phyloP scores from a whole-genome alignment of 2,113 vertebrate genomes.

The Cheirogaleus medius region DNA sequence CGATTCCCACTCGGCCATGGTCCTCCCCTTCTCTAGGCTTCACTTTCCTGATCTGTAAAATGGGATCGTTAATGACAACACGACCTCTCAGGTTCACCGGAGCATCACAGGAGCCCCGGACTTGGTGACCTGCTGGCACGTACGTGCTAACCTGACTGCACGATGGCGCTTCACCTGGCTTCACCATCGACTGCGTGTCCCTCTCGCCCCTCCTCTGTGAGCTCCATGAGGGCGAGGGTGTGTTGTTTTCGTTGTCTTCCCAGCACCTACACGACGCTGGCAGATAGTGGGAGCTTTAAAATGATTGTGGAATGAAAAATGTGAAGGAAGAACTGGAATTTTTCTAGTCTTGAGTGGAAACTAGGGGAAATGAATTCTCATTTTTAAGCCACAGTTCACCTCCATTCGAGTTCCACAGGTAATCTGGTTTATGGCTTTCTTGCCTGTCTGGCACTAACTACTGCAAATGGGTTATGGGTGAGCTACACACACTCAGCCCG shows the following conservation, averaged over 20 bases:
- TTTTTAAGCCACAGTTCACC: neutral
- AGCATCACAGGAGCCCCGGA: fast-evolving
- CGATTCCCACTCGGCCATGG: fast-evolving
- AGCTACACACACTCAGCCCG: fast-evolving
- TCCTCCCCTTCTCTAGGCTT: neutral
- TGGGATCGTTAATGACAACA: neutral
- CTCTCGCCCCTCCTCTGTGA: neutral
- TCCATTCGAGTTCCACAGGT: fast-evolving
- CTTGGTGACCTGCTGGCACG: fast-evolving
- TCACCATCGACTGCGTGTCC: neutral
- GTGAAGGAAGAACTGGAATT: neutral
- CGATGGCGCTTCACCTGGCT: neutral
- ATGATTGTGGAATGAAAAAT: neutral
- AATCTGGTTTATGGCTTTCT: neutral
- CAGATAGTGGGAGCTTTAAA: neutral
- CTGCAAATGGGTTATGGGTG: fast-evolving
- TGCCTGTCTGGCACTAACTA: neutral
- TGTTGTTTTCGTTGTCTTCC: neutral
- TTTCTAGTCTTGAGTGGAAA: neutral
- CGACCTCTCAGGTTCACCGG: neutral
- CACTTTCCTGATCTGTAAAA: neutral
- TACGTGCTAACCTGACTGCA: fast-evolving
- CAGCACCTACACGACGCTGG: neutral
- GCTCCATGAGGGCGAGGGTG: fast-evolving
- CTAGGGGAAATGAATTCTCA: neutral